Evolutionary conservation across 2,113 vertebrate species (phyloP).

Genomic region (Cisticola juncidis): DNA sequence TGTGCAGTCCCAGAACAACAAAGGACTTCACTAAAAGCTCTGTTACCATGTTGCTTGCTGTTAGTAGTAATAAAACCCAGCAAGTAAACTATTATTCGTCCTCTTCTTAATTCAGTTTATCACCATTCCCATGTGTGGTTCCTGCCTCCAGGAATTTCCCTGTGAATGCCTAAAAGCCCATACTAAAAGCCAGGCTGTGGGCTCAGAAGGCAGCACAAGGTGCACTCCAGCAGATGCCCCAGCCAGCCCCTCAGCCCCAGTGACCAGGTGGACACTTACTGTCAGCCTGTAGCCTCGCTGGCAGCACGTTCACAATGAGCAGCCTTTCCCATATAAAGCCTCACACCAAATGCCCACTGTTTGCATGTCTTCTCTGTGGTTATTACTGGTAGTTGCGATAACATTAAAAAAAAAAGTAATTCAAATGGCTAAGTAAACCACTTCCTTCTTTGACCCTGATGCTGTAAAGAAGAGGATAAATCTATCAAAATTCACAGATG

Average conservation of each 20-base stretch:
- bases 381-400: constrained; percentile 53
- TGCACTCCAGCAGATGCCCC: not conserved
- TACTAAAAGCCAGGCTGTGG: rapidly evolving
- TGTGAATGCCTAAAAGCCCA: not conserved
- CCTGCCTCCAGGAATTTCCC: not conserved
- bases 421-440: constrained; percentile 40
- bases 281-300: not conserved
- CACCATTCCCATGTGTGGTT: not conserved
- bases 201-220: not conserved
- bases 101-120: not conserved
- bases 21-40: not conserved
- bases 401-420: not conserved
- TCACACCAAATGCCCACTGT: not conserved
- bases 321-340: not conserved
- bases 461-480: not conserved
- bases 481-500: not conserved
- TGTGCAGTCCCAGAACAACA: not conserved
- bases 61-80: not conserved
- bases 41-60: rapidly evolving
- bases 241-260: not conserved
- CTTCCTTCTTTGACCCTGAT: constrained; percentile 43
- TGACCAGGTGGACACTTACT: not conserved
- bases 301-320: not conserved
- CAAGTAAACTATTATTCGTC: not conserved
- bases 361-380: not conserved